phyloP scores from a whole-genome alignment of 2,797 vertebrate species.

The Brotula barbata region DNA sequence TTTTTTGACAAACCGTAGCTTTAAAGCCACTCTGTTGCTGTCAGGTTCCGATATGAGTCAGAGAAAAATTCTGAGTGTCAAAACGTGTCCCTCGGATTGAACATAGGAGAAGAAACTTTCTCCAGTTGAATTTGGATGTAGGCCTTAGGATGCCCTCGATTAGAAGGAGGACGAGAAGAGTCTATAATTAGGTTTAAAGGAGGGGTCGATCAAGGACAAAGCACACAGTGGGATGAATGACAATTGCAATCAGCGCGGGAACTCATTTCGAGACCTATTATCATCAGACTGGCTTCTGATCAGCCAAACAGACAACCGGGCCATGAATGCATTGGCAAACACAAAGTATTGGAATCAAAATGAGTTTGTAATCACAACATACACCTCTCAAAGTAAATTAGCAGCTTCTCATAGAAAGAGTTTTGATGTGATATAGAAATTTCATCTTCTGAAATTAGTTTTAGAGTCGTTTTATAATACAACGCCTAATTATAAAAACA shows the following conservation, averaged over 20 bases:
- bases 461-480: conserved; percentile 6
- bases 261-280: conserved; percentile 53
- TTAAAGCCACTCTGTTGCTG: not conserved
- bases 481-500: conserved; percentile 19
- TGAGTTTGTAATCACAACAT: too few species aligned
- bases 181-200: conserved; percentile 76
- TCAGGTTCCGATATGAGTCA: not conserved
- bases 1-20: not conserved
- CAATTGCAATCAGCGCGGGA: conserved; percentile 65
- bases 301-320: conserved; percentile 39
- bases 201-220: conserved; percentile 74
- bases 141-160: conserved; percentile 79
- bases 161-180: conserved; percentile 77
- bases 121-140: conserved; percentile 66
- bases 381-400: too few species aligned
- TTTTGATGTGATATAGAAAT: not conserved
- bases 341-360: conserved; percentile 15
- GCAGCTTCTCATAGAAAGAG: too few species aligned
- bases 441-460: conserved; percentile 8
- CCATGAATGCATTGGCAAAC: conserved; percentile 27
- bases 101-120: conserved; percentile 42
- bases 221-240: conserved; percentile 69
- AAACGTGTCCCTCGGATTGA: conserved; percentile 8
- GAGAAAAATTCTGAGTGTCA: conserved; percentile 12
- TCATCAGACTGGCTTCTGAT: conserved; percentile 63